Base-by-base conservation (phyloP, 1,140 invertebrate species). In the Trichomalopsis sarcophagae region DNA sequence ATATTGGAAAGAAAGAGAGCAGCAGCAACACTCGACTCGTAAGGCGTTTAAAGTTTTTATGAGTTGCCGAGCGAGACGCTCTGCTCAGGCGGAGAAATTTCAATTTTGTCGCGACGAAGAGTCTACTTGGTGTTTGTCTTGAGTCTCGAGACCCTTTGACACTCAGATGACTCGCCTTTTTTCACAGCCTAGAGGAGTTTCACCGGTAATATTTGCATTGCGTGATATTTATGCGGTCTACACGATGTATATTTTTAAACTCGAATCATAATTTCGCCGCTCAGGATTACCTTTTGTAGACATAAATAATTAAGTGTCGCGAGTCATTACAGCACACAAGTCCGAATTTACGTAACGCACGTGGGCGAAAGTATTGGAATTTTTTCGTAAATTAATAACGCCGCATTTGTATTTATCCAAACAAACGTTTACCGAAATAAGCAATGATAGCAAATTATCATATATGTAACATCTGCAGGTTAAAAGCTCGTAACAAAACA, bases 41-140 rank as follows among this genome's bases (percentile, higher is more conserved):
- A 89, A 91, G 92, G 91, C 92, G 91, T 92, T 92, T 92, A 92
- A 92, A 92, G 91, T 93, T 93, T 93, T 93, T 93, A 93, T 92
- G 91, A 93, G 91, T 92, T 92, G 91, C 90, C 91, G 91, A 91
- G 90, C 91, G 91, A 91, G 91, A 92, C 91, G 55, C 55, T 90
- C 88, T 90, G 90, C 89, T 92, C 91, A 90, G 92, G 92, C 90
- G 90, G 87, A 90, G 91, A 91, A 92, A 92, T 93, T 93, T 92
- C 92, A 93, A 93, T 93, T 93, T 92, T 91, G 91, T 89, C 91
- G 55, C 17, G 17, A 62, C 21, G 55, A n/a, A n/a, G 55, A 62
- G 21, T 62, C 55, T 27, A 27, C 27, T n/a, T 62, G 21, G 17
- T 6, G 17, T 21, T 62, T 62, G 55, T 62, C 55, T 62, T n/a